Percentiles rank a stretch among this genome's conserved stretches.
Evolutionary conservation across 23 tunicate genomes (phyloP).

Genomic region (Styela clava): DNA sequence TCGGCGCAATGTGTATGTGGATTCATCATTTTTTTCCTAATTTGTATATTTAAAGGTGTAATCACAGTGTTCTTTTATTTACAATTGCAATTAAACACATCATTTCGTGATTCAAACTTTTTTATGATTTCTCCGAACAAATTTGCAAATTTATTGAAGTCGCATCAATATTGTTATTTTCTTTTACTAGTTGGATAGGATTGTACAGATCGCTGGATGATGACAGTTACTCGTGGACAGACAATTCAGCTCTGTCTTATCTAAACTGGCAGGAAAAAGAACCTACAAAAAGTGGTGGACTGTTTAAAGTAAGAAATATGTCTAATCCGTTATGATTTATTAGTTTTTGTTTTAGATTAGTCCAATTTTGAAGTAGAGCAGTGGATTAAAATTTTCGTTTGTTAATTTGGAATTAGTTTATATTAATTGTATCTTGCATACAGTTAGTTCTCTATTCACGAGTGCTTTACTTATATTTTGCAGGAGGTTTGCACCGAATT

Average conservation of each 20-base stretch:
- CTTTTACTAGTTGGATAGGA: conserved; percentile 95
- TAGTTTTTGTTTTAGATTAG: not conserved
- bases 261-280: conserved; percentile 24
- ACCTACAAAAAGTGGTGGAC: conserved; percentile 42
- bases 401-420: too few species aligned
- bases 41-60: too few species aligned
- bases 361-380: too few species aligned
- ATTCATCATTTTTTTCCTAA: not conserved
- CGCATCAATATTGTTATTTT: too few species aligned
- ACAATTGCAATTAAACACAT: too few species aligned
- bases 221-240: conserved; percentile 33
- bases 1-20: conserved; percentile 51
- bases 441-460: too few species aligned
- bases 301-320: conserved; percentile 35
- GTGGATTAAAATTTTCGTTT: not conserved
- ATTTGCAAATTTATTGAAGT: too few species aligned
- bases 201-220: conserved; percentile 43
- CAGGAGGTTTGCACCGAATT: conserved; percentile 76
- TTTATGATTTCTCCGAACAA: too few species aligned
- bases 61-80: too few species aligned
- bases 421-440: too few species aligned
- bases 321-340: not conserved
- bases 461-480: too few species aligned
- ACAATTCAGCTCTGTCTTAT: not conserved
- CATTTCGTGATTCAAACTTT: too few species aligned